These are phyloP conservation scores for Syngnathus scovelli DNA, from an alignment of 2,113 vertebrate genomes.

Conservation along the genomic window DNA sequence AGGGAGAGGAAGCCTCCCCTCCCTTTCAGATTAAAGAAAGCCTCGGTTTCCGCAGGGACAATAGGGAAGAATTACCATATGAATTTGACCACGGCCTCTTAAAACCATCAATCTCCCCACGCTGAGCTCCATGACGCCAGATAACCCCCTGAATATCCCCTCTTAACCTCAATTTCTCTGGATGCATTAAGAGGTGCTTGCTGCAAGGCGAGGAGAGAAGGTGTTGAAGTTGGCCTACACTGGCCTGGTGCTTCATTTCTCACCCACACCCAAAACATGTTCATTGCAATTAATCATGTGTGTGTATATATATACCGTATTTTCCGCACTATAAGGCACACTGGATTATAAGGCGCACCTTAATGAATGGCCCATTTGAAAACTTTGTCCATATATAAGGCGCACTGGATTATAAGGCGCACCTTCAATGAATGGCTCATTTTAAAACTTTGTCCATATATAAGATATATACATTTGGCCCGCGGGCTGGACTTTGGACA, in stretches of 20 bases:
- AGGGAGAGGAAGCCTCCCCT: slow-evolving; percentile 41
- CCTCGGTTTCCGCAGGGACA: slow-evolving; percentile 65
- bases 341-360: no score
- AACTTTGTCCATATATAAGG: no score
- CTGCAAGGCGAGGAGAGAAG: slow-evolving; percentile 41
- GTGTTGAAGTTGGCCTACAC: slow-evolving; percentile 42
- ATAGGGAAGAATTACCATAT: slow-evolving; percentile 76
- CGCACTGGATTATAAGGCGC: no score
- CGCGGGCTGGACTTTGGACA: no score
- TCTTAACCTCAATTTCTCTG: slow-evolving; percentile 83
- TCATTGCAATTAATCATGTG: slow-evolving; percentile 76
- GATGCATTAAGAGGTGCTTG: slow-evolving; percentile 77
- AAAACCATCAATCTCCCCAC: slow-evolving; percentile 77
- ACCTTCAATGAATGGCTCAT: no score
- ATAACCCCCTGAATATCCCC: slow-evolving; percentile 81
- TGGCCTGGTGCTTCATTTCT: slow-evolving; percentile 31
- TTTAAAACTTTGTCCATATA: no score
- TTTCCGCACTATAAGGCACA: no score
- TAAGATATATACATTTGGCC: no score
- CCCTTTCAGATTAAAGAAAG: slow-evolving; percentile 74
- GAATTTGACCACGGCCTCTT: slow-evolving; percentile 75
- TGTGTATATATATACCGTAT: no score
- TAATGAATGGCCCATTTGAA: no score
- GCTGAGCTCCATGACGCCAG: slow-evolving; percentile 64
- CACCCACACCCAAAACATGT: slow-evolving; percentile 68